A percentile compares a stretch with the other conserved stretches of the same genome.
Conservation (phyloP, 1,140 invertebrate species). For the Apis mellifera region DNA sequence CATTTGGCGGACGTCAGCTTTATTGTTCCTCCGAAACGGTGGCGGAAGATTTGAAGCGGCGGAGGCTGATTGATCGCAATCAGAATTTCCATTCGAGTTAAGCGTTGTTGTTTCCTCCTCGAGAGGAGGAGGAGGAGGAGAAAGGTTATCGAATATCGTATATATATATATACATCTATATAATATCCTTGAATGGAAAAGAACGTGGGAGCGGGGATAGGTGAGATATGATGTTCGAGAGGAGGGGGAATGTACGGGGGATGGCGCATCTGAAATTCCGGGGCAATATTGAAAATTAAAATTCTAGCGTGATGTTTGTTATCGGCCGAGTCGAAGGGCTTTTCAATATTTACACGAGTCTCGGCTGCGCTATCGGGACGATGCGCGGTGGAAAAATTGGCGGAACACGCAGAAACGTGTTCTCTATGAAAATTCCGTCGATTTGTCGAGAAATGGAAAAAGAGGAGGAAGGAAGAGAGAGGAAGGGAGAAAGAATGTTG, state of each 20-base stretch:
- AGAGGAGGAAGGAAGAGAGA: too few relatives aligned
- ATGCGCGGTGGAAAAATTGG: background rate
- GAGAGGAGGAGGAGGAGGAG: background rate
- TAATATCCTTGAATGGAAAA: slow-evolving; percentile 14
- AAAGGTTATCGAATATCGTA: too few relatives aligned
- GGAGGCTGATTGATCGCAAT: slow-evolving; percentile 50
- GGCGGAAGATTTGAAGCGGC: slow-evolving; percentile 36
- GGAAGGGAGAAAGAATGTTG: background rate
- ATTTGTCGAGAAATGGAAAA: background rate
- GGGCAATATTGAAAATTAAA: slow-evolving; percentile 44
- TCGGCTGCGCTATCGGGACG: background rate
- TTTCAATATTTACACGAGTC: slow-evolving; percentile 29
- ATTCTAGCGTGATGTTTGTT: slow-evolving; percentile 36
- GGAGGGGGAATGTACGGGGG: too few relatives aligned
- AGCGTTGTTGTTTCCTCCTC: background rate
- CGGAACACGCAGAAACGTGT: background rate
- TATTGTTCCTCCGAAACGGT: slow-evolving; percentile 28
- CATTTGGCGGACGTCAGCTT: slow-evolving; percentile 48
- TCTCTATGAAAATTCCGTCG: background rate
- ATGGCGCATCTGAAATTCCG: slow-evolving; percentile 20
- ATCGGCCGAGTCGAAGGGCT: slow-evolving; percentile 3
- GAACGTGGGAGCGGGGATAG: slow-evolving; percentile 17
- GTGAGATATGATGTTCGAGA: slow-evolving; percentile 4
- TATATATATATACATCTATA: too few relatives aligned
- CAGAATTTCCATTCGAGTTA: slow-evolving; percentile 26